Base-by-base conservation (phyloP, 2,797 vertebrate species). In the Ispidina picta region DNA sequence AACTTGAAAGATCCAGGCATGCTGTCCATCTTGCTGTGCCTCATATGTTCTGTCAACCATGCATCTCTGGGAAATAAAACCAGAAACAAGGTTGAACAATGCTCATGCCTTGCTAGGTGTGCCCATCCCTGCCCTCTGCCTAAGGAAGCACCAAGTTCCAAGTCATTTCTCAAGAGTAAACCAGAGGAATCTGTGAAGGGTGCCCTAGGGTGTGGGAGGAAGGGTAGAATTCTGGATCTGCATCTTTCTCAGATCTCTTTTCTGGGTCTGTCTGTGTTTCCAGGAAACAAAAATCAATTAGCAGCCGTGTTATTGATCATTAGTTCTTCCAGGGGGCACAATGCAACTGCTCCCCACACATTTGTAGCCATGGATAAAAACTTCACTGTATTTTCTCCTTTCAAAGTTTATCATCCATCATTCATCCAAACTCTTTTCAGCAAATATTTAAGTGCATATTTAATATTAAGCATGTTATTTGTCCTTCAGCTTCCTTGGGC, bases 1-100 rank as follows among this genome's bases (percentile, higher is more conserved):
- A 74, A 88, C 62, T 89, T 90, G 92, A 94, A 92, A 88, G 79
- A 95, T 75, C 72, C 71, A 88, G 81, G 71, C 88, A 88, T 15
- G 2, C 66, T 92, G 93, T 95, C 84, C 68, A 56, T 92, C 74
- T 88, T 84, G 76, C 79, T 86, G 76, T 74, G 41, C 74, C 79
- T 94, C 92, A 8, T 85, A 71, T 72, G 64, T 93, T 89, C 85
- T 79, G 71, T 88, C 87, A 92, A 29, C 68, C 71, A 5, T 58
- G 41, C 51, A 66, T 85, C 73, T 87, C 71, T 23, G 13, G 25
- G 43, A 72, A 93, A 77, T 20, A 77, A 86, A 78, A 51, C 13
- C 29, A 71, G n/a, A 10, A 18, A 51, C 9, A 59, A 65, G 46
- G 43, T 44, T 64, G 72, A 79, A 54, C 9, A 20, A 54, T 60